Evolutionary conservation across 1,140 invertebrate species (phyloP), one percentile per base, ranked within the genome.

Genomic region (Dysdera silvatica): DNA sequence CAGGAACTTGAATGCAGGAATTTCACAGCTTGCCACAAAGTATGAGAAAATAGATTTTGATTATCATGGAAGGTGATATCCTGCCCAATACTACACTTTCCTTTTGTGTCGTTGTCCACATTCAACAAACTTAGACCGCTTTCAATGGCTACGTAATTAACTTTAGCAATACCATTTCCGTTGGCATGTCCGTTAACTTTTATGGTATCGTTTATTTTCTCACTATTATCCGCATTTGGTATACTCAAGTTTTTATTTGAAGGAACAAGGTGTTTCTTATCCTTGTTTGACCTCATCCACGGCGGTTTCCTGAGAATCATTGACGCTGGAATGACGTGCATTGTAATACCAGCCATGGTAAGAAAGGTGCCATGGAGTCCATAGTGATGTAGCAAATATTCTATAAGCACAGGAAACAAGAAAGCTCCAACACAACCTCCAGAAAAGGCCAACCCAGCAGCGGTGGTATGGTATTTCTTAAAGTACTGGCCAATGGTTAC

Each of bases 271-370:
- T n/a, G 48, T 16, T 1, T 28, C 16, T 28, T 24, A 1, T 18
- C 8, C 6, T 26, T 40, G 18, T 12, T 43, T 18, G 2, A 54
- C 8, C 48, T 61, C 12, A 49, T 14, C 63, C 55, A 65, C 10
- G 47, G 26, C 4, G 63, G 47, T 10, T 88, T 88, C 48, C 84
- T 79, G 69, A 87, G 87, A 0, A 88, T 81, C 29, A 61, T 53
- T 4, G 60, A 49, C 1, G 60, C 60, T 16, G 60, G 60, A 12
- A 61, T 54, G 7, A 16, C 85, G 72, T 92, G 88, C 20, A 92
- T 74, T 52, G 87, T 86, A 2, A 91, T 76, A 18, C 84, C 89
- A 5, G 88, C 88, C 77, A 91, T 84, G 4, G 89, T 75, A 0
- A 89, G 74, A 7, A 89, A 68, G 7, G 72, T 68, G 0, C 74